A percentile compares a stretch with the other conserved stretches of the same genome.
These are phyloP conservation scores for Climacteris rufus DNA, from an alignment of 2,113 vertebrate species.

Conservation along the genomic window DNA sequence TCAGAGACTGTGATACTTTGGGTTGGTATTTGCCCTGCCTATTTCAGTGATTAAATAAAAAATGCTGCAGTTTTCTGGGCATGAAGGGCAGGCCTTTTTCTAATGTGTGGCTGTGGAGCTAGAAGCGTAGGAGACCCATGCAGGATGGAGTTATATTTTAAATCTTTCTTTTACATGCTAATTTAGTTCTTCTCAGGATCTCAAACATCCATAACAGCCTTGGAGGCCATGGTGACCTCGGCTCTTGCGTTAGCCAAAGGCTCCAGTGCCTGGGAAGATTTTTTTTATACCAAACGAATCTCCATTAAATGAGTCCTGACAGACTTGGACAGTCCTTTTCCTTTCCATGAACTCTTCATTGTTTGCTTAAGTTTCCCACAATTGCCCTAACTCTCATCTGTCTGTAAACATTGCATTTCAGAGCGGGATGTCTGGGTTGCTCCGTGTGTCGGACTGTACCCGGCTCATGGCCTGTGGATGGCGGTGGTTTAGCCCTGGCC, in stretches of 20 bases:
- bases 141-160: neutral
- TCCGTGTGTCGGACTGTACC: neutral
- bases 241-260: neutral
- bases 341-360: neutral
- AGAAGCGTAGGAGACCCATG: neutral
- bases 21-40: neutral
- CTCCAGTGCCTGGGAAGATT: neutral
- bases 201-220: neutral
- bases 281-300: neutral
- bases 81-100: neutral
- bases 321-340: neutral
- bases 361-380: neutral
- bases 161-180: neutral
- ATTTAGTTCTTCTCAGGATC: neutral
- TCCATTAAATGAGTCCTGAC: neutral
- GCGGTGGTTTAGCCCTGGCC: neutral
- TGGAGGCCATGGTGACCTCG: neutral
- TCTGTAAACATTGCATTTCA: neutral
- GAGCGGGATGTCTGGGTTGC: fast-evolving
- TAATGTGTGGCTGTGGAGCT: neutral
- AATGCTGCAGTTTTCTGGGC: neutral
- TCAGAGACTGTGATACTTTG: neutral
- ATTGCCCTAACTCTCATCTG: neutral
- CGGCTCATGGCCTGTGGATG: neutral
- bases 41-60: neutral